Conservation (phyloP, 2,888 invertebrate species). For the Plusia festucae region DNA sequence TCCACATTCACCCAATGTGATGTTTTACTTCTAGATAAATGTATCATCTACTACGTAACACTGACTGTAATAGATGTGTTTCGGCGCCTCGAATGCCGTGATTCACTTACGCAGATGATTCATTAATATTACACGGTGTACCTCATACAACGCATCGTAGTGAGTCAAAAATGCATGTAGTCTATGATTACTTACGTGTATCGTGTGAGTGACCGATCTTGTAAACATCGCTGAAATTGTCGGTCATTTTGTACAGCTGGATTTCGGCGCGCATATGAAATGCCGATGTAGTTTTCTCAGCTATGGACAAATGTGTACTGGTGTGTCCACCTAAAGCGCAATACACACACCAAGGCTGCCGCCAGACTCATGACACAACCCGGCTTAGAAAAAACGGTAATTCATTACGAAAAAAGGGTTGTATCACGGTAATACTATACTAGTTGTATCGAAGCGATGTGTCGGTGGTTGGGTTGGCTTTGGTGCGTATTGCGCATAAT, state of each 20-base stretch:
- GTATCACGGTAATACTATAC: no score
- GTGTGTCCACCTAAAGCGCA: not conserved
- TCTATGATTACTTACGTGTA: slow-evolving; percentile 41
- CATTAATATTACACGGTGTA: slow-evolving; percentile 51
- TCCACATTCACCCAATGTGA: not conserved
- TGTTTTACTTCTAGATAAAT: not conserved
- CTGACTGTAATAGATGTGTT: slow-evolving; percentile 26
- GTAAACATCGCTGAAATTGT: slow-evolving; percentile 69
- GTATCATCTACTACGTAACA: slow-evolving; percentile 2
- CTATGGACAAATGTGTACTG: slow-evolving; percentile 3
- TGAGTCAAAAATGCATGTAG: slow-evolving; percentile 58
- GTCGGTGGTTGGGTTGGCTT: no score
- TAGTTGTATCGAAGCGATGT: no score
- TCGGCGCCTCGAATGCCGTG: slow-evolving; percentile 43
- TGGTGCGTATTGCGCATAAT: no score
- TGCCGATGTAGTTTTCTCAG: slow-evolving; percentile 25
- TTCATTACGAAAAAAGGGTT: no score
- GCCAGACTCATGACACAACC: no score
- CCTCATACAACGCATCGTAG: slow-evolving; percentile 48
- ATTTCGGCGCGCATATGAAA: slow-evolving; percentile 24
- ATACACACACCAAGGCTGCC: no score
- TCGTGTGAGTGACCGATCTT: slow-evolving; percentile 81
- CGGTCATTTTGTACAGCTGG: slow-evolving; percentile 47
- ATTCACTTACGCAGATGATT: slow-evolving; percentile 56
- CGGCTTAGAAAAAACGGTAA: no score